Percentiles rank a stretch among this genome's conserved stretches.
phyloP scores from a whole-genome alignment of 2,888 invertebrate species.

The Cantharis rufa region DNA sequence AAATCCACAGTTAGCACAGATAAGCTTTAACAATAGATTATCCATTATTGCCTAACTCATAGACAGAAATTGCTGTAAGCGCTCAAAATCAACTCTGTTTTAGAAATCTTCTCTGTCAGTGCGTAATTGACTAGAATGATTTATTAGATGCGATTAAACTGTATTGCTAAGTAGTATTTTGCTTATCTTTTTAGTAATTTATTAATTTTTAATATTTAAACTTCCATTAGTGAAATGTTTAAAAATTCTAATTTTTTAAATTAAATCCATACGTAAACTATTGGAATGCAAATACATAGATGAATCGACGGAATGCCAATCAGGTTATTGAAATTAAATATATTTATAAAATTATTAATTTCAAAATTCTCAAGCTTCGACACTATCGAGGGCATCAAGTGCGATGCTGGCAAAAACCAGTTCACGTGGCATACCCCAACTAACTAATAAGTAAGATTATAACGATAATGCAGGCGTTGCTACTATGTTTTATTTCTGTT shows the following conservation, averaged over 20 bases:
- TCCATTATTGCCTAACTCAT: conserved; percentile 16
- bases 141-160: conserved; percentile 10
- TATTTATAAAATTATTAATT: background rate
- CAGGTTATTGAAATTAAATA: background rate
- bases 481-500: background rate
- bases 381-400: background rate
- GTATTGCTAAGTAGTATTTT: conserved; percentile 7
- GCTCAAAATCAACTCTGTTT: conserved; percentile 10
- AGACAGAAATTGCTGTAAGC: conserved; percentile 13
- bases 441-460: background rate
- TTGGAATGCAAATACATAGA: too few species aligned
- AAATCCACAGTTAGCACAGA: conserved; percentile 16
- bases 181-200: conserved; percentile 3
- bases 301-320: background rate
- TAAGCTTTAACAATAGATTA: conserved; percentile 18
- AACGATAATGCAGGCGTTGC: background rate
- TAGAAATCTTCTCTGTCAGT: conserved; percentile 10
- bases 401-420: background rate
- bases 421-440: background rate
- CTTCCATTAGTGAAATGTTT: background rate
- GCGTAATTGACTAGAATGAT: conserved; percentile 15
- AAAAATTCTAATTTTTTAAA: background rate
- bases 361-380: background rate
- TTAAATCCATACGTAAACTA: background rate
- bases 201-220: conserved; percentile 2